phyloP scores from a whole-genome alignment of 2,113 vertebrate species.

The Aramus guarauna region DNA sequence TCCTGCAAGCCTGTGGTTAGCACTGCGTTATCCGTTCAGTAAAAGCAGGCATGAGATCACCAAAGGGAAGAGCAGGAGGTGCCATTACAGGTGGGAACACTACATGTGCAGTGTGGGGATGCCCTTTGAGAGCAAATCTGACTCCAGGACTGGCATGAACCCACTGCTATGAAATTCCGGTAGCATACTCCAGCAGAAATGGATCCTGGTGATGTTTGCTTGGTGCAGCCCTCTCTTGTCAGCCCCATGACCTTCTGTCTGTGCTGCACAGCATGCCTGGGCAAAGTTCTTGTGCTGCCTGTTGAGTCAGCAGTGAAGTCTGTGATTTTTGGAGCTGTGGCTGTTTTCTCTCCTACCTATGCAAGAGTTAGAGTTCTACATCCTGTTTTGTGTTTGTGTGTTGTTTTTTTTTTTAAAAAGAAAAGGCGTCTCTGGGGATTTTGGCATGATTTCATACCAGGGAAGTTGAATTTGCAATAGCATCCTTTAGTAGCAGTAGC shows the following conservation, averaged over 20 bases:
- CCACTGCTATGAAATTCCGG: background rate
- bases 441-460: background rate
- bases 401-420: too few species aligned
- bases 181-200: background rate
- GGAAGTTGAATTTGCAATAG: background rate
- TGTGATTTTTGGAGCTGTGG: background rate
- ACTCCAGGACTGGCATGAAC: background rate
- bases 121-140: background rate
- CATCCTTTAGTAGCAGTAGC: background rate
- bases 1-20: background rate
- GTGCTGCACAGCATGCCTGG: background rate
- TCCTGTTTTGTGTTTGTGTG: too few species aligned
- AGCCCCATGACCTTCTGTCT: background rate
- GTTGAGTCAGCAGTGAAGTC: background rate
- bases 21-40: accelerated
- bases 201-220: background rate
- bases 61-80: background rate
- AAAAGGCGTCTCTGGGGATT: background rate
- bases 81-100: background rate
- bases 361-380: background rate
- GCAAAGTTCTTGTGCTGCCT: background rate
- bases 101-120: accelerated
- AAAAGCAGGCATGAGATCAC: background rate
- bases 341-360: background rate
- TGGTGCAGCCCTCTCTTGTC: background rate